These are phyloP conservation scores for Anhinga anhinga DNA, from an alignment of 2,113 vertebrate species.

Conservation along the genomic window DNA sequence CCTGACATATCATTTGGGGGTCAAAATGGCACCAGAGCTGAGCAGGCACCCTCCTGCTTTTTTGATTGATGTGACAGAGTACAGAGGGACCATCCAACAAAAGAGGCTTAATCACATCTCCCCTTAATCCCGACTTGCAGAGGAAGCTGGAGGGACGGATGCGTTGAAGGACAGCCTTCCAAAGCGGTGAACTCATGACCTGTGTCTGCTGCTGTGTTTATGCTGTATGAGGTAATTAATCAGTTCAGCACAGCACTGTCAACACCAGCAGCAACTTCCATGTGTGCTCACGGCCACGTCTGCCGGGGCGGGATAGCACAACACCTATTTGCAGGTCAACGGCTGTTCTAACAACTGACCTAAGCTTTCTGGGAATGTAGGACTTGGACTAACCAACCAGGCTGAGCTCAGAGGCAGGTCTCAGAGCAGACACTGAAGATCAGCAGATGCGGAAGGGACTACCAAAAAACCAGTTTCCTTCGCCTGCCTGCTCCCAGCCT, in stretches of 20 bases:
- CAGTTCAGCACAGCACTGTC: neutral
- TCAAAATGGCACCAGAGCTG: neutral
- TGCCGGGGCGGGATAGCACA: rapidly evolving
- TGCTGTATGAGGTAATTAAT: neutral
- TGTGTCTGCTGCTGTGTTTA: neutral
- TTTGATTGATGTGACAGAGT: neutral
- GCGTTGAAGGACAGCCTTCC: neutral
- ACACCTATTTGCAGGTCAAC: neutral
- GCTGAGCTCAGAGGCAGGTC: neutral
- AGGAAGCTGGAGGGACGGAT: neutral
- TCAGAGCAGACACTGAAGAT: neutral
- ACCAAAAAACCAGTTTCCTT: neutral
- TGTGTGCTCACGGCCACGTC: rapidly evolving
- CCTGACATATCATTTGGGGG: neutral
- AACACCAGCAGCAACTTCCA: neutral
- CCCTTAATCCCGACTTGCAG: rapidly evolving
- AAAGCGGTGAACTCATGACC: neutral
- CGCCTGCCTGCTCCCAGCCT: neutral
- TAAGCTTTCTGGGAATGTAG: neutral
- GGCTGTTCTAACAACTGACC: neutral
- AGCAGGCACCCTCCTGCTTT: neutral
- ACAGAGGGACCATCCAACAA: neutral
- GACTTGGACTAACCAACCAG: neutral
- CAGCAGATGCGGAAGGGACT: neutral
- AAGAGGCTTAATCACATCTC: neutral